Evolutionary conservation across 2,888 invertebrate species (phyloP), one percentile per base, ranked within the genome.

Genomic region (Ephialtes manifestator): DNA sequence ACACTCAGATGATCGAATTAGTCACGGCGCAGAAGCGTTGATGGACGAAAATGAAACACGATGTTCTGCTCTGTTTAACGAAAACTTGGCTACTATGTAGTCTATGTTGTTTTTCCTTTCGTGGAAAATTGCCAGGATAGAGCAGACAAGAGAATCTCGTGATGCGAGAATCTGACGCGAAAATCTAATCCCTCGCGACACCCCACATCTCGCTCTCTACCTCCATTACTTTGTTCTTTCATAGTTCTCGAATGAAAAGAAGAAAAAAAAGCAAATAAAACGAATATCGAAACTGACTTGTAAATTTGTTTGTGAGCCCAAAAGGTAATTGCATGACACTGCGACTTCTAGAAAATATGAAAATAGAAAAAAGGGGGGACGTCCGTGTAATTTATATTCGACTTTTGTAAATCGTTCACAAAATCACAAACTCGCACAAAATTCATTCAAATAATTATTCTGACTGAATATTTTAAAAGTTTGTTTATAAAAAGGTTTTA

Each of bases 101-200:
- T 58, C n/a, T 63, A 13, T 11, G 68, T 68, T 55, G 28, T 65
- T 72, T 81, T 72, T 79, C 31, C 67, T 13, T 65, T 58, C 15
- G 53, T 84, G 84, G 75, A 84, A 85, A 75, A 84, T 87, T 85
- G 87, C 88, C 87, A 87, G 81, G 63, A 78, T 20, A 65, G 53
- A 77, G 65, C 43, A 20, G 20, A 80, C 65, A 13, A 77, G 20
- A 43, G 43, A 39, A 11, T 20, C 51, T 46, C 65, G 48, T 39
- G 18, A 67, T 76, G 60, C 28, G 28, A 31, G n/a, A 60, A 60
- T 31, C 60, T 31, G 5, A 15, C 65, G n/a, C 55, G 39, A 18
- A 63, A 24, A 48, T 58, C 8, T 24, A 24, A 28, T 35, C 20
- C 15, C 65, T 65, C 20, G 31, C 60, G 28, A 53, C 20, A 18